A percentile compares a stretch with the other conserved stretches of the same genome.
Evolutionary conservation across 2,888 invertebrate genomes (phyloP).

Genomic region (Encarsia formosa): DNA sequence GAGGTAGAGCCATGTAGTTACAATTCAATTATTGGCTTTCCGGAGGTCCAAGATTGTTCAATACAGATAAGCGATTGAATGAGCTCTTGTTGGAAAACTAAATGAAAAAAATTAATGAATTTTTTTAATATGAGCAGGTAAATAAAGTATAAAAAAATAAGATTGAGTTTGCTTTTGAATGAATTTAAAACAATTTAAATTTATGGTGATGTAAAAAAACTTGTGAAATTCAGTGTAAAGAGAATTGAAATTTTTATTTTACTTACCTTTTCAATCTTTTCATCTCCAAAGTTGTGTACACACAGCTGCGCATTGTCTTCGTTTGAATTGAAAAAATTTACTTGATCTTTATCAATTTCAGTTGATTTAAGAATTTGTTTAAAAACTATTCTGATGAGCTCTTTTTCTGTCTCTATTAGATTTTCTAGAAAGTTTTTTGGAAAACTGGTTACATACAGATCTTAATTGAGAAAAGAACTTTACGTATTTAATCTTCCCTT

Average conservation of each 20-base stretch:
- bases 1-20: slow-evolving; percentile 14
- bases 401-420: slow-evolving; percentile 51
- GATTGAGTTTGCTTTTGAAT: too few species aligned
- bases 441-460: slow-evolving; percentile 58
- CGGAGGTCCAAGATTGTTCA: too few species aligned
- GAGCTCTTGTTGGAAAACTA: too few species aligned
- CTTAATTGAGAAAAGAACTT: slow-evolving; percentile 70
- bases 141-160: too few species aligned
- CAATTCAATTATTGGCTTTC: slow-evolving; percentile 41
- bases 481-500: slow-evolving; percentile 66
- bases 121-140: background rate
- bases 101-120: background rate
- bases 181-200: too few species aligned
- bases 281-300: slow-evolving; percentile 83
- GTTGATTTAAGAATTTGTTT: slow-evolving; percentile 37
- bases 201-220: too few species aligned
- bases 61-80: too few species aligned
- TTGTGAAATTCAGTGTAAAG: too few species aligned
- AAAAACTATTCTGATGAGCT: slow-evolving; percentile 42
- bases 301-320: slow-evolving; percentile 79
- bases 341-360: slow-evolving; percentile 58
- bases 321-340: slow-evolving; percentile 79
- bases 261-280: slow-evolving; percentile 67
- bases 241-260: slow-evolving; percentile 4
- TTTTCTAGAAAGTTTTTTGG: slow-evolving; percentile 55